Percentiles rank a stretch among this genome's conserved stretches.
Evolutionary conservation across 2,888 invertebrate species (phyloP).

Genomic region (Stenotaenia linearis): DNA sequence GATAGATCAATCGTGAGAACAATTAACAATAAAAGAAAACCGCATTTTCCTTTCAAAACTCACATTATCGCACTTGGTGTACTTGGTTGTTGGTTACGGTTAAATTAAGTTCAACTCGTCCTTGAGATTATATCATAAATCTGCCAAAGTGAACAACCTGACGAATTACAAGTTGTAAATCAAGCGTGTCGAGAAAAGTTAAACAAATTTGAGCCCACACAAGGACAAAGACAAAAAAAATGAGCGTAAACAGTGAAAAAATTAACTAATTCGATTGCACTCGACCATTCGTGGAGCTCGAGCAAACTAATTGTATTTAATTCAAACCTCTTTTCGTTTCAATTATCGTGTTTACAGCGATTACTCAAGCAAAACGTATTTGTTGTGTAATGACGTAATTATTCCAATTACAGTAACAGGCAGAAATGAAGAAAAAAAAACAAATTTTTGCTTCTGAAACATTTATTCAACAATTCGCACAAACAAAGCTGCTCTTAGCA

Average conservation of each 20-base stretch:
- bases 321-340: neutral
- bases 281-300: too few species aligned
- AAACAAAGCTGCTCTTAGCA: neutral
- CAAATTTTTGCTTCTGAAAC: neutral
- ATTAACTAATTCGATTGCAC: neutral
- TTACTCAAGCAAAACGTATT: neutral
- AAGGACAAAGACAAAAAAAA: neutral
- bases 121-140: conserved; percentile 20
- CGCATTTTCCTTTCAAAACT: neutral
- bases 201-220: conserved; percentile 19
- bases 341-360: neutral
- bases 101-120: conserved; percentile 11
- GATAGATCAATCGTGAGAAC: neutral
- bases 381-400: neutral
- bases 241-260: neutral
- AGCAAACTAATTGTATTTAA: neutral
- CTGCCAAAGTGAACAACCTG: conserved; percentile 13
- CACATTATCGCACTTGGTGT: neutral
- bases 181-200: neutral
- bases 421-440: neutral
- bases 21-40: neutral
- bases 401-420: neutral
- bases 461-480: conserved; percentile 24
- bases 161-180: conserved; percentile 20
- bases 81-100: neutral